These are phyloP conservation scores for Cuculus canorus DNA, from an alignment of 2,797 vertebrate species.

Conservation along the genomic window DNA sequence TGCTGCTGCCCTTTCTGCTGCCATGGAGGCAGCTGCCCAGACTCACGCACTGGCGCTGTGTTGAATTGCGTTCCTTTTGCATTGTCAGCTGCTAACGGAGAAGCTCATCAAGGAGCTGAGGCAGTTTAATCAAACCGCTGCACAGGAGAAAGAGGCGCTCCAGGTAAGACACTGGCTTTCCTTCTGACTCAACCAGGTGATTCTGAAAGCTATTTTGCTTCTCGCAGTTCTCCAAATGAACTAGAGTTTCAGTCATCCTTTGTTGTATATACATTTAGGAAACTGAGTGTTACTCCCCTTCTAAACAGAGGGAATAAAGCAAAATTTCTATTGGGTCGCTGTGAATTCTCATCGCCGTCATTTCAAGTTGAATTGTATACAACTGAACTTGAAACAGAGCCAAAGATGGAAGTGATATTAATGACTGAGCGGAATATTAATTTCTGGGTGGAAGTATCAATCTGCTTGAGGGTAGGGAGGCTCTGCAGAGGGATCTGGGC, in stretches of 20 bases:
- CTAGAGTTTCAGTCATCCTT: background rate
- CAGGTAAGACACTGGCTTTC: slow-evolving; percentile 65
- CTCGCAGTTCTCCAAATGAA: background rate
- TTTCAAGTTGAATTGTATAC: accelerated
- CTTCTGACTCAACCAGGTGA: background rate
- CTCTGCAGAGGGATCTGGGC: too few relatives aligned
- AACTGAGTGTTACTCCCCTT: background rate
- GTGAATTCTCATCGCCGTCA: background rate
- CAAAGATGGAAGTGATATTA: background rate
- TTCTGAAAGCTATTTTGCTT: background rate
- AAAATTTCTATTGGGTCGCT: background rate
- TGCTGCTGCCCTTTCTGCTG: background rate
- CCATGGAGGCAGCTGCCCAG: background rate
- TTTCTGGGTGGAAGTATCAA: too few relatives aligned
- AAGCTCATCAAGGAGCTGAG: slow-evolving; percentile 69
- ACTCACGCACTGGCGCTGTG: background rate
- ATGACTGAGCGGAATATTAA: background rate
- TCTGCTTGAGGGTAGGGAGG: too few relatives aligned
- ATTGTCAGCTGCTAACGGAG: slow-evolving; percentile 70
- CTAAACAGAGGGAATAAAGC: background rate
- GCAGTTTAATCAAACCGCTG: slow-evolving; percentile 67
- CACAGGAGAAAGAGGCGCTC: slow-evolving; percentile 67
- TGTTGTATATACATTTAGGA: accelerated
- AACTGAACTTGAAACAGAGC: background rate
- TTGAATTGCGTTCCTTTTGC: background rate